Conservation (phyloP, 2,888 invertebrate genomes). For the Himalopsyche anomala region DNA sequence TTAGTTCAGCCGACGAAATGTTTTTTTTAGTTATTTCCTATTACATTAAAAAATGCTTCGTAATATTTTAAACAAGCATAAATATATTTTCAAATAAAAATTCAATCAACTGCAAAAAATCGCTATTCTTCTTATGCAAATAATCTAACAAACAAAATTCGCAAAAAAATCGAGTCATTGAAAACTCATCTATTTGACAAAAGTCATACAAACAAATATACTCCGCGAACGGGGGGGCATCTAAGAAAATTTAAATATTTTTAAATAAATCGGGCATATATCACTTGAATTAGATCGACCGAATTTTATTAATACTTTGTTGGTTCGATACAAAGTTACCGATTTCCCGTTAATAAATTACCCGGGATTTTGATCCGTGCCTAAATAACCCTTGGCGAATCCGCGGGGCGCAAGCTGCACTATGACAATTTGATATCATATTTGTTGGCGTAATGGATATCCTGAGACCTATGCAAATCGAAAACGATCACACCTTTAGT, state of each 20-base stretch:
- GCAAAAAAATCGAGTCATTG: slow-evolving; percentile 59
- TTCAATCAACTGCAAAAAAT: slow-evolving; percentile 53
- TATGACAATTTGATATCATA: slow-evolving; percentile 31
- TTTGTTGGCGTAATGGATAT: slow-evolving; percentile 54
- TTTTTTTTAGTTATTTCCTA: neutral
- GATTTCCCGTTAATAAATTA: slow-evolving; percentile 60
- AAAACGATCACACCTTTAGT: slow-evolving; percentile 61
- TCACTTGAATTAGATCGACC: slow-evolving; percentile 60
- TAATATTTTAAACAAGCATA: slow-evolving; percentile 49
- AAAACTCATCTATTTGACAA: slow-evolving; percentile 52
- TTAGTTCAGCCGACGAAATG: too few relatives aligned
- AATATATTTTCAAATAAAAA: slow-evolving; percentile 50
- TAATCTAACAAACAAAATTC: slow-evolving; percentile 47
- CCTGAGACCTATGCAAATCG: slow-evolving; percentile 62
- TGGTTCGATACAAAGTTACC: slow-evolving; percentile 46
- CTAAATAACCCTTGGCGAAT: neutral
- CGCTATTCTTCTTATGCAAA: slow-evolving; percentile 59
- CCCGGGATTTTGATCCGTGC: slow-evolving; percentile 16
- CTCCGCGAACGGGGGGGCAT: slow-evolving; percentile 32
- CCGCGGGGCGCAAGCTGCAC: slow-evolving; percentile 56
- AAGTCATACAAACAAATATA: slow-evolving; percentile 51
- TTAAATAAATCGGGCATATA: slow-evolving; percentile 63
- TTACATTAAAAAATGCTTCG: slow-evolving; percentile 44
- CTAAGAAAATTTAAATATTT: slow-evolving; percentile 62
- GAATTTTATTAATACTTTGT: slow-evolving; percentile 49